Conservation (phyloP, 2,113 vertebrate species). For the Charadrius vociferus region DNA sequence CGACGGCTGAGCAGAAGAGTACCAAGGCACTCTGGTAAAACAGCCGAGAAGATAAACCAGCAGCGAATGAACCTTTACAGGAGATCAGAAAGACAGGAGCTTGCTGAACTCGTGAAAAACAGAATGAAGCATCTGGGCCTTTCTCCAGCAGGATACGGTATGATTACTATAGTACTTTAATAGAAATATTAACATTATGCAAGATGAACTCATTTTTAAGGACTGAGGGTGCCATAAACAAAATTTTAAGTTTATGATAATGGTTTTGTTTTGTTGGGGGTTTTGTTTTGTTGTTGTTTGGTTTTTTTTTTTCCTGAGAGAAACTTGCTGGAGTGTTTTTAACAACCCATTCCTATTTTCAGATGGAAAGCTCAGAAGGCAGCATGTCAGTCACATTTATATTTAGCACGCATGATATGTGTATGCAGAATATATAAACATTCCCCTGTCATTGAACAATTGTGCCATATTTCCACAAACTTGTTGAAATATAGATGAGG, state of each 20-base stretch:
- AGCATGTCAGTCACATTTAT: background rate
- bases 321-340: background rate
- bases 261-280: background rate
- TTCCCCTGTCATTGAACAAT: background rate
- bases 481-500: background rate
- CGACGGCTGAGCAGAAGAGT: constrained; percentile 88
- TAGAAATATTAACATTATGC: background rate
- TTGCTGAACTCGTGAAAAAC: constrained; percentile 92
- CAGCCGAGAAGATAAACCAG: constrained; percentile 85
- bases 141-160: constrained; percentile 90
- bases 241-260: background rate
- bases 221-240: background rate
- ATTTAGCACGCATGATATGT: background rate
- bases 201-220: background rate
- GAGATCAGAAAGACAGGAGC: constrained; percentile 91
- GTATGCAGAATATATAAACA: background rate
- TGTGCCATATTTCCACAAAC: background rate
- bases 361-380: background rate
- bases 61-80: constrained; percentile 86
- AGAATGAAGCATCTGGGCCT: constrained; percentile 95
- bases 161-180: background rate
- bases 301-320: background rate
- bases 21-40: constrained; percentile 77
- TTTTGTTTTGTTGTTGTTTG: background rate
- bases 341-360: background rate